Base-by-base conservation (phyloP, 2,113 vertebrate species). In the Laticauda laticaudata region DNA sequence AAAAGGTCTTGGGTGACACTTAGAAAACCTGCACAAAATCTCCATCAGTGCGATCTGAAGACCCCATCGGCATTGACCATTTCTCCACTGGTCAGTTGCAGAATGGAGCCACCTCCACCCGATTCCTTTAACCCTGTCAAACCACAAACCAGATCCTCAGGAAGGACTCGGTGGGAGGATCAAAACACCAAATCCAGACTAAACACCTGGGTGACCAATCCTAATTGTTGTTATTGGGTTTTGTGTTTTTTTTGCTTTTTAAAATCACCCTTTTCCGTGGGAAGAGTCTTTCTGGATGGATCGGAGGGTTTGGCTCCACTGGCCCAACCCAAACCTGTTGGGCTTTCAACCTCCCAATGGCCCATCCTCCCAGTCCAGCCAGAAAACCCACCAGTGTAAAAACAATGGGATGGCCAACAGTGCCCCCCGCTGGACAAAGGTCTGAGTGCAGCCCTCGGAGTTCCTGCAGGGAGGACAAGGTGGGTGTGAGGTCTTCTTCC, bases 381-480 rank as follows among this genome's bases (percentile, higher is more conserved):
- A 81, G 34, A 81, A 81, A 81, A 39, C 69, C 69, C 69, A 81
- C 69, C 39, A 81, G 2, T 3, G 14, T 15, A 39, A 39, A 81
- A 20, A 81, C 69, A 7, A 39, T 5, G 90, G 55, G 89, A 18
- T 69, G 90, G n/a, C 0, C 0, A 89, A 4, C 92, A 96, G 95
- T 53, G 0, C 93, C 94, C 86, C 75, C 7, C 14, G 48, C 87
- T 57, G 96, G 92, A 81, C 43, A 75, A 64, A 81, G 75, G 34
- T 18, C 18, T 39, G 69, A 45, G 2, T 14, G 29, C 4, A 11
- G 56, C 6, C 61, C 61, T 26, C 14, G 61, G 56, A 24, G 21
- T 57, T 8, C 56, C 56, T 23, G 56, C 56, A 7, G 21, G 56
- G 56, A 57, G 55, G 18, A 56, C 55, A 18, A 21, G 14, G 51